phyloP scores from a whole-genome alignment of 1,140 invertebrate species.

The Microplitis mediator region DNA sequence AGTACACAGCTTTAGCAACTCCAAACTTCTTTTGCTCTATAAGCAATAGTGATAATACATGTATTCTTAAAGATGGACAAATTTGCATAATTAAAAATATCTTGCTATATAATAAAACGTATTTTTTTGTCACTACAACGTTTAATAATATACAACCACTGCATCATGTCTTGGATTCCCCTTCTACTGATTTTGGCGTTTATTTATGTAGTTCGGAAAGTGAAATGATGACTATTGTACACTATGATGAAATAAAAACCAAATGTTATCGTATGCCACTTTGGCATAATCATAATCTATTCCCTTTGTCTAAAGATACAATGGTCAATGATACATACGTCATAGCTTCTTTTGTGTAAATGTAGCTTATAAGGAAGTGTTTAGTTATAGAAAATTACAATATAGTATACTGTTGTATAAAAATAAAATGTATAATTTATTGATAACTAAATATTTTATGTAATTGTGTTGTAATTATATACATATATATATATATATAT shows the following conservation, averaged over 20 bases:
- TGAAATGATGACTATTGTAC: background rate
- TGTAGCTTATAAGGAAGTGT: too few relatives aligned
- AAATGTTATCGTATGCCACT: background rate
- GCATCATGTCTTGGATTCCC: background rate
- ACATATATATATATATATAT: too few relatives aligned
- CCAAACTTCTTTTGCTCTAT: background rate
- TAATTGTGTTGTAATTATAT: too few relatives aligned
- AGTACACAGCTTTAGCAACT: background rate
- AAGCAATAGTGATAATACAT: background rate
- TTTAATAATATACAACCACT: background rate
- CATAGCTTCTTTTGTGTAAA: too few relatives aligned
- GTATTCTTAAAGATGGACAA: background rate
- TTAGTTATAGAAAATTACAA: too few relatives aligned
- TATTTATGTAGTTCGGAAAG: background rate
- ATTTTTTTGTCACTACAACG: background rate
- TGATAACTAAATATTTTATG: too few relatives aligned
- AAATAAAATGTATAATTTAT: too few relatives aligned
- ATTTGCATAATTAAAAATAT: slow-evolving; percentile 3
- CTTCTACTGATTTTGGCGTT: background rate
- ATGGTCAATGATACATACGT: too few relatives aligned
- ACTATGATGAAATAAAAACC: background rate
- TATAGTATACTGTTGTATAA: too few relatives aligned
- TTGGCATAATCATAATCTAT: too few relatives aligned
- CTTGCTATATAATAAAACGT: background rate
- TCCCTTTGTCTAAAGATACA: too few relatives aligned